Base-by-base conservation (phyloP, 2,888 invertebrate species). In the Habroteleia sp. region DNA sequence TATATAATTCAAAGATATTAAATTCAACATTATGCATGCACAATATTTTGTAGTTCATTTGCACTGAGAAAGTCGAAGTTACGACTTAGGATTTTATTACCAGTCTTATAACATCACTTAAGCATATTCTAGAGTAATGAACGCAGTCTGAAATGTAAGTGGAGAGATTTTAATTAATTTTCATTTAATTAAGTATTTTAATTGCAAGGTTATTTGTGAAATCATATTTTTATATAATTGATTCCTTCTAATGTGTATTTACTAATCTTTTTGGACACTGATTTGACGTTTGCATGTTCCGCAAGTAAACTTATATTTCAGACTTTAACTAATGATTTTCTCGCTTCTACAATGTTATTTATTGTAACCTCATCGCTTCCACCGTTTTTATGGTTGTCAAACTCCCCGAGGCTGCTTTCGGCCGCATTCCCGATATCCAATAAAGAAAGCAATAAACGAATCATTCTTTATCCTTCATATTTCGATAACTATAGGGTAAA, bases 381-480 rank as follows among this genome's bases (percentile, higher is more conserved):
- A 27, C 37, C 52, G 60, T 27, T 65, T 72, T 73, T 66, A 73
- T 66, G 65, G 50, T 46, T 73, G 73, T 73, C 65, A 73, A 73
- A 73, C 39, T 50, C 60, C 52, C 52, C 44, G 44, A 58, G 73
- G 44, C 60, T 60, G 17, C 29, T 31, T 50, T 11, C 65, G 58
- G 29, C 65, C 73, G 65, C 65, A 66, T 73, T 66, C 65, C 52
- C 58, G 16, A 50, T 65, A 73, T 65, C 73, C 65, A 73, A 65
- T 66, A 73, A 65, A 65, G 65, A 60, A 73, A 46, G 65, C 65
- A 73, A 66, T 73, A 73, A 73, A 73, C 72, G 72, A 73, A 65
- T 73, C 58, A 73, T 65, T 73, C 65, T 72, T 73, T 65, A 73
- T 52, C 72, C 58, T 25, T 35, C 63, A 11, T 11, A 13, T 65